Evolutionary conservation across 2,888 invertebrate species (phyloP), one percentile per base, ranked within the genome.

Genomic region (Chironomus riparius): DNA sequence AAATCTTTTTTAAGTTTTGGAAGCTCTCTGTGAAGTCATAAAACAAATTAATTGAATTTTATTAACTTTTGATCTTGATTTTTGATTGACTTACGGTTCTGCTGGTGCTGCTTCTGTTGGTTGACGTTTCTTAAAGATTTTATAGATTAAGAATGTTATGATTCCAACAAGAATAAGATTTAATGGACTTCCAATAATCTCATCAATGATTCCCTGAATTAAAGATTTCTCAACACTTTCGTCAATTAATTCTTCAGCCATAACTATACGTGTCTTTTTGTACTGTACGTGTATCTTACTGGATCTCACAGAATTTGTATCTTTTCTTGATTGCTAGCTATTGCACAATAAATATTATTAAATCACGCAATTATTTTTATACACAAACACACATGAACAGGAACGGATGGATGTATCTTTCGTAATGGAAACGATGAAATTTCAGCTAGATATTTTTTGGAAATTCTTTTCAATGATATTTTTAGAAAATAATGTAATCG

Each of bases 1-100:
- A 98, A 95, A 83, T 98, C 98, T 80, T 90, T 89, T 79, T 94
- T 91, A 81, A 97, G 82, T 85, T 92, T 94, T 12, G 95, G 94
- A 79, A 97, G 82, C 80, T 87, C 85, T 12, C 56, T 56, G 38
- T 38, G 38, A 38, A 38, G 10, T 38, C 38, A 38, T 28, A 38
- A 56, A 5, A n/a, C n/a, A 50, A 56, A 56, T n/a, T 18, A 56
- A 15, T 56, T 15, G 2, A 56, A 56, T 15, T 18, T 56, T 56
- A 18, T 56, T 56, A 56, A 10, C 38, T 56, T 7, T n/a, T 56
- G 56, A 15, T 15, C 48, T n/a, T 15, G 3, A 10, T 1, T 5
- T 18, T 18, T 18, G 1, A 15, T 15, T 15, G 6, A 56, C 56
- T 56, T 56, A 56, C 56, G 90, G 90, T 80, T 87, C 87, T 10